phyloP scores from a whole-genome alignment of 1,140 invertebrate species.

The Penaeus indicus region DNA sequence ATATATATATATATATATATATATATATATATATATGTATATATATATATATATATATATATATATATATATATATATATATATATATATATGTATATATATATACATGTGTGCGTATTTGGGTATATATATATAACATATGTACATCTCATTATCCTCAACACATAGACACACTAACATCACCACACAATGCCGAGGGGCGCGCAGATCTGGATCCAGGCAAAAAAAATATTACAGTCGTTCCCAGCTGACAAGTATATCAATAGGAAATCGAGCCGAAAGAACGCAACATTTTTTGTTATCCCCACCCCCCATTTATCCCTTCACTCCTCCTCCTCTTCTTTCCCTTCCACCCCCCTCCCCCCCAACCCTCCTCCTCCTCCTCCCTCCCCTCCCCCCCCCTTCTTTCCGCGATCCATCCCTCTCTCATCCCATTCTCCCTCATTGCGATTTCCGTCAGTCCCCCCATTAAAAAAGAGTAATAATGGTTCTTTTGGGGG shows the following conservation, averaged over 20 bases:
- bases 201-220: too few species aligned
- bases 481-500: not conserved
- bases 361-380: not conserved
- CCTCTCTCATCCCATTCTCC: not conserved
- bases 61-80: too few species aligned
- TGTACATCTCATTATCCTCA: not conserved
- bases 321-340: not conserved
- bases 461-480: constrained; percentile 44
- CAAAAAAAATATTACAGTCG: too few species aligned
- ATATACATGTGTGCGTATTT: too few species aligned
- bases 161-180: too few species aligned
- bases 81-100: too few species aligned
- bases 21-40: too few species aligned
- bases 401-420: constrained; percentile 1
- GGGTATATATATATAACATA: not conserved
- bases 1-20: too few species aligned
- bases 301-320: not conserved
- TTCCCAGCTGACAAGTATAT: not conserved
- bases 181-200: too few species aligned
- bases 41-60: too few species aligned
- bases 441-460: constrained; percentile 42
- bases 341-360: not conserved
- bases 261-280: too few species aligned
- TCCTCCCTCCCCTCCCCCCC: not conserved
- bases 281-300: not conserved